Percentiles rank a stretch among this genome's conserved stretches.
phyloP scores from a whole-genome alignment of 2,797 vertebrate species.

The Sciurus carolinensis region DNA sequence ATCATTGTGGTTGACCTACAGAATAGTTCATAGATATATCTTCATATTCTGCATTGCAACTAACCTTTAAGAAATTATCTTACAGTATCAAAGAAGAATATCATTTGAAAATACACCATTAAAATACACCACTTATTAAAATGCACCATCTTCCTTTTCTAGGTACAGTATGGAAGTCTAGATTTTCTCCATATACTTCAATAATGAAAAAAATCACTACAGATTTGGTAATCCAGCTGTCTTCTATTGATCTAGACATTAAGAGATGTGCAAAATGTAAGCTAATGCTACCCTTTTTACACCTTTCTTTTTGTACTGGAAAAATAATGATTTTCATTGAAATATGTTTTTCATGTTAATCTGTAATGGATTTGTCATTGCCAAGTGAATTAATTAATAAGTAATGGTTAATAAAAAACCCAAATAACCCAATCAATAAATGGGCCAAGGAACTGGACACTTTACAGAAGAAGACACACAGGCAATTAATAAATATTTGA shows the following conservation, averaged over 20 bases:
- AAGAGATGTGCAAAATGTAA: constrained; percentile 27
- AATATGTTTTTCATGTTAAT: background rate
- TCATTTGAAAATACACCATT: background rate
- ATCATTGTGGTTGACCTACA: background rate
- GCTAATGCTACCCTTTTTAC: background rate
- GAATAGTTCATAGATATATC: background rate
- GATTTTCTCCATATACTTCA: constrained; percentile 13
- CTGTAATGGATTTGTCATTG: background rate
- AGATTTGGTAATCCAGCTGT: background rate
- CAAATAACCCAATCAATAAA: too few relatives aligned
- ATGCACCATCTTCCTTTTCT: constrained; percentile 1
- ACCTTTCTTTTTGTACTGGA: background rate
- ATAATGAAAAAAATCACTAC: background rate
- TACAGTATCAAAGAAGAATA: constrained; percentile 27
- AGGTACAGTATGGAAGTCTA: background rate
- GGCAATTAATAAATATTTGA: too few relatives aligned
- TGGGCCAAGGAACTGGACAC: too few relatives aligned
- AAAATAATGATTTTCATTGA: constrained; percentile 53
- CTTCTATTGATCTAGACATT: constrained; percentile 21
- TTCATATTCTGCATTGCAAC: background rate
- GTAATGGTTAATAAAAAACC: background rate
- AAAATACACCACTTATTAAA: background rate
- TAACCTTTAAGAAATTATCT: background rate
- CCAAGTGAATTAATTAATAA: background rate
- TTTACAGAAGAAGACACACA: too few relatives aligned